Conservation (phyloP, 2,888 invertebrate genomes). For the Pheosia gnoma region DNA sequence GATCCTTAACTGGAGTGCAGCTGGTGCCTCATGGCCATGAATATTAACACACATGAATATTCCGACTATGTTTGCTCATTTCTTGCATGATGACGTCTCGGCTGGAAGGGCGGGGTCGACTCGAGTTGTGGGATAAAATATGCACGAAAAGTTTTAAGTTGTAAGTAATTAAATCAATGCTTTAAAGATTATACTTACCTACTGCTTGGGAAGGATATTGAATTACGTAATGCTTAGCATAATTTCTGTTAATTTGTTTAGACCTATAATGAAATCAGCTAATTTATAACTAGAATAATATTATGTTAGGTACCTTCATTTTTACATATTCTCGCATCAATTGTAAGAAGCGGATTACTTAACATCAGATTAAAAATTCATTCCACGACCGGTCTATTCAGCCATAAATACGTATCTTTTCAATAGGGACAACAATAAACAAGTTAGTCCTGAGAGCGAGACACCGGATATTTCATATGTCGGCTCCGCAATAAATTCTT, state of each 20-base stretch:
- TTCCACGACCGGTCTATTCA: slow-evolving; percentile 10
- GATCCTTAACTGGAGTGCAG: slow-evolving; percentile 57
- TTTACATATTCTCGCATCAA: no score
- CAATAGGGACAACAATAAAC: slow-evolving; percentile 37
- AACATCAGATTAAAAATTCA: neutral
- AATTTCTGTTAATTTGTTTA: no score
- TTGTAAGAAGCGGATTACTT: neutral
- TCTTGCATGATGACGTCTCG: slow-evolving; percentile 61
- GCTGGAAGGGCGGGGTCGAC: slow-evolving; percentile 27
- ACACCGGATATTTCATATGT: slow-evolving; percentile 63
- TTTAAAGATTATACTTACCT: no score
- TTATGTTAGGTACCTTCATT: no score
- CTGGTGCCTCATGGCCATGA: slow-evolving; percentile 69
- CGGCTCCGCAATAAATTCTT: slow-evolving; percentile 62
- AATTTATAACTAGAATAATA: no score
- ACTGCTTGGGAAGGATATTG: no score
- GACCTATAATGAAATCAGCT: no score
- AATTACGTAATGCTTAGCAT: no score
- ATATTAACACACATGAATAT: slow-evolving; percentile 80
- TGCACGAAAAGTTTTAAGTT: neutral
- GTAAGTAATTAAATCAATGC: no score
- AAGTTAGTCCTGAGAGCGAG: slow-evolving; percentile 52
- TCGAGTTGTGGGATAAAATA: neutral
- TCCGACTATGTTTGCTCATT: slow-evolving; percentile 73
- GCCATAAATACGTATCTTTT: slow-evolving; percentile 29